Conservation (phyloP, 1,140 invertebrate genomes). For the Drosophila melanogaster region Release_6_plus_ISO1_MT NC_004354.4:3308501-3309000, state of each 20-base stretch:
- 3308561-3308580: background rate
- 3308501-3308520: slow-evolving; percentile 76
- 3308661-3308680: background rate
- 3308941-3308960: slow-evolving; percentile 68
- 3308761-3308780: slow-evolving; percentile 4
- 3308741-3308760: background rate
- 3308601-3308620: background rate
- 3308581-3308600: background rate
- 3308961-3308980: slow-evolving; percentile 50
- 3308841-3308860: slow-evolving; percentile 28
- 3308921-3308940: slow-evolving; percentile 74
- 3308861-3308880: slow-evolving; percentile 7
- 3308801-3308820: slow-evolving; percentile 72
- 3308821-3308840: slow-evolving; percentile 74
- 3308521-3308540: slow-evolving; percentile 32
- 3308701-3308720: background rate
- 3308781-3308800: slow-evolving; percentile 11
- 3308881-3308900: slow-evolving; percentile 56
- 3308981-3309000: slow-evolving; percentile 32
- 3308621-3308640: background rate
- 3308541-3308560: background rate
- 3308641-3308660: background rate
- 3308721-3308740: background rate
- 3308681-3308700: background rate
- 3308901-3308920: slow-evolving; percentile 80